These are phyloP conservation scores for Alviniconcha marisindica DNA, from an alignment of 1,140 invertebrate species.

Conservation along the genomic window DNA sequence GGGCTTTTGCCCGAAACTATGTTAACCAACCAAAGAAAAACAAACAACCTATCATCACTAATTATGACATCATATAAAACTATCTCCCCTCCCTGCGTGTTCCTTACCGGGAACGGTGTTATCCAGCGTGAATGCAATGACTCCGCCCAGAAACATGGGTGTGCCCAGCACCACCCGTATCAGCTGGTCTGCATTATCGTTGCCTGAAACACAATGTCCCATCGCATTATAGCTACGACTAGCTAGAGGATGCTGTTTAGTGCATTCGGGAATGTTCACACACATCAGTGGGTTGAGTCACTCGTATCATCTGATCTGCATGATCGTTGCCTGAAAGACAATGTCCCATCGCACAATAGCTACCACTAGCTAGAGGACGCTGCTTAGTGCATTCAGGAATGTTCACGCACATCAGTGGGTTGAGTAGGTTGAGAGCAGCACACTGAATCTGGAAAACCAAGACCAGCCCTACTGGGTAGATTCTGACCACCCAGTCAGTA, in stretches of 20 bases:
- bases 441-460: too few species aligned
- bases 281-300: not conserved
- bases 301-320: not conserved
- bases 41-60: not conserved
- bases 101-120: constrained; percentile 73
- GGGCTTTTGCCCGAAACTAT: not conserved
- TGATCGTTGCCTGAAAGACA: not conserved
- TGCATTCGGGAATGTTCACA: not conserved
- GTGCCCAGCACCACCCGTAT: constrained; percentile 63
- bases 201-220: constrained; percentile 45
- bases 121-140: constrained; percentile 73
- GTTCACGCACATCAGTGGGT: too few species aligned
- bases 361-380: too few species aligned
- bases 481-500: too few species aligned
- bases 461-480: too few species aligned
- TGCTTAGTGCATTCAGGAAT: too few species aligned
- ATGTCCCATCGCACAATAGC: not conserved
- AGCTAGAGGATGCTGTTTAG: not conserved
- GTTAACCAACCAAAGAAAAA: not conserved
- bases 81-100: not conserved
- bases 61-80: not conserved
- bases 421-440: too few species aligned
- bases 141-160: constrained; percentile 74
- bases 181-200: constrained; percentile 47
- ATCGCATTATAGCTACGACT: too few species aligned